Evolutionary conservation across 2,888 invertebrate genomes (phyloP).

Genomic region (Chaetogeoica ovagalla): DNA sequence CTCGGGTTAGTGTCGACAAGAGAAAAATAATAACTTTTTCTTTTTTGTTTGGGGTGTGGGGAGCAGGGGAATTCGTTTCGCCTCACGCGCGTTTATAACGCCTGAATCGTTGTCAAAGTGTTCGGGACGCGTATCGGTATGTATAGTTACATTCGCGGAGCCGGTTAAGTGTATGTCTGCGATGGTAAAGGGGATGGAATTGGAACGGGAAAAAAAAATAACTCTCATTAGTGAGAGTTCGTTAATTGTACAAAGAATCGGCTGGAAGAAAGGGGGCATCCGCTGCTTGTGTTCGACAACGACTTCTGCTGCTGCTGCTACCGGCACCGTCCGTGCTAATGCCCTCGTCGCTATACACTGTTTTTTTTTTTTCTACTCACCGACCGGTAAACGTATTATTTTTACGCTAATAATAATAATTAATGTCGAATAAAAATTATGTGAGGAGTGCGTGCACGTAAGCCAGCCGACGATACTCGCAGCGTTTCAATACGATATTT

Average conservation of each 20-base stretch:
- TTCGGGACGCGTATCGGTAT: not conserved
- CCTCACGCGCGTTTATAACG: conserved; percentile 5
- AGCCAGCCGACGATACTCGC: not conserved
- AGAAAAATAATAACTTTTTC: not conserved
- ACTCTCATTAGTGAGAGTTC: conserved; percentile 47
- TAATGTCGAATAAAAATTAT: not conserved
- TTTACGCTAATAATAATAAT: not conserved
- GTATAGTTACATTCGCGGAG: not conserved
- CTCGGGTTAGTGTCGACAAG: not conserved
- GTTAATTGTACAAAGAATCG: conserved; percentile 47
- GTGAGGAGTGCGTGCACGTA: not conserved
- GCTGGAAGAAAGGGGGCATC: conserved; percentile 11
- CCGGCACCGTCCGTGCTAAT: not conserved
- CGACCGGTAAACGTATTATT: conserved; percentile 8
- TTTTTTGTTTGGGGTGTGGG: too few relatives aligned
- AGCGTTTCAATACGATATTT: not conserved
- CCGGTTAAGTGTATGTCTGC: not conserved
- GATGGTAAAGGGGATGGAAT: not conserved
- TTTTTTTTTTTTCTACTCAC: not conserved
- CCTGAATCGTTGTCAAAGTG: conserved; percentile 46
- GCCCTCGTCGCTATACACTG: not conserved
- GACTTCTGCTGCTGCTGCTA: conserved; percentile 15
- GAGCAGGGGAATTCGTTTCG: not conserved
- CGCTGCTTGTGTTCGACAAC: conserved; percentile 6
- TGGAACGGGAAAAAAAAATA: conserved; percentile 28